Percentiles rank a stretch among this genome's conserved stretches.
These are phyloP conservation scores for Hydractinia echinata DNA, from an alignment of 30 jellyfish, hydroid and myxozoan species.

Conservation along the genomic window DNA sequence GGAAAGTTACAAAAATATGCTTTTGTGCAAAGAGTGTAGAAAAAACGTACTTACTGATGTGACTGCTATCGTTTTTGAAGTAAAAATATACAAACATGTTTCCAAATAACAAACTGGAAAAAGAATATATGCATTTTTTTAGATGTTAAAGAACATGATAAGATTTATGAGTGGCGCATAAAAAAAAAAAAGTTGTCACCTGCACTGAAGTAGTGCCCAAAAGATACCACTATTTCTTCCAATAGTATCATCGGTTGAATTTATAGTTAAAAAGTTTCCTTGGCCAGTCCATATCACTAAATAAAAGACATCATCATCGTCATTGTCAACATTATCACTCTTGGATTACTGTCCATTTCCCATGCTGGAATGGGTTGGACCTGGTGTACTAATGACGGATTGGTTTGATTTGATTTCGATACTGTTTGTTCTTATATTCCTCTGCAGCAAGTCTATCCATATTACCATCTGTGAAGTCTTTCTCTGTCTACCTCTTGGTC, in stretches of 20 bases:
- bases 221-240: constrained; percentile 93
- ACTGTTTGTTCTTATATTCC: too few species aligned
- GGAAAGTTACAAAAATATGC: too few species aligned
- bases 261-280: constrained; percentile 91
- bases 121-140: constrained; percentile 1
- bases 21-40: too few species aligned
- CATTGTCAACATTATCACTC: too few species aligned
- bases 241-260: constrained; percentile 86
- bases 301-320: neutral
- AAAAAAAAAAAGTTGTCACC: constrained; percentile 34
- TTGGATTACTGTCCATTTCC: too few species aligned
- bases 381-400: too few species aligned
- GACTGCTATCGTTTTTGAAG: constrained; percentile 50
- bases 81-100: constrained; percentile 90
- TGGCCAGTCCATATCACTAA: constrained; percentile 96
- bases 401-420: too few species aligned
- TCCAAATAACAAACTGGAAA: constrained; percentile 88
- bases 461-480: too few species aligned
- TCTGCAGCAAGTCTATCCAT: too few species aligned
- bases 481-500: too few species aligned
- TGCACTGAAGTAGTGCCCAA: constrained; percentile 98
- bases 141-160: neutral
- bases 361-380: too few species aligned
- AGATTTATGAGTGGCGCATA: neutral
- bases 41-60: too few species aligned